phyloP scores from a whole-genome alignment of 2,797 vertebrate species.

The Sciurus carolinensis region DNA sequence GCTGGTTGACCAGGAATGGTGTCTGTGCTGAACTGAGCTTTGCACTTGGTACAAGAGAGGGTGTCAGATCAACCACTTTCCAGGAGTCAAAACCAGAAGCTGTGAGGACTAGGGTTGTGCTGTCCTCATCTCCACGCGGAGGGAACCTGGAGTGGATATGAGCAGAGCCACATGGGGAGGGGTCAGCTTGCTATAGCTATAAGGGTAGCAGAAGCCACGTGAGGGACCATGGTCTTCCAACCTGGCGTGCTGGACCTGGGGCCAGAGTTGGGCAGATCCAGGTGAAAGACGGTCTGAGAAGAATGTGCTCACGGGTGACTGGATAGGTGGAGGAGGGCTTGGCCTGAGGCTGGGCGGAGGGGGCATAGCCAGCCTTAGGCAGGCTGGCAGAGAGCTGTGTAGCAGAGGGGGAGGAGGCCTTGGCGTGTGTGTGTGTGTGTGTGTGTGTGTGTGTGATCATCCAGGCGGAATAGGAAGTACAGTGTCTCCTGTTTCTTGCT shows the following conservation, averaged over 20 bases:
- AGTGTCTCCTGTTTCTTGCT: not conserved
- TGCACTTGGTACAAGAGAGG: not conserved
- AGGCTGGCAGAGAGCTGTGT: accelerated
- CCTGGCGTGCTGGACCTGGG: not conserved
- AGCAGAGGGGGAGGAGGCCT: accelerated
- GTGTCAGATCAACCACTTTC: not conserved
- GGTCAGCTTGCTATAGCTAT: too few relatives aligned
- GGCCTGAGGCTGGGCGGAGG: not conserved
- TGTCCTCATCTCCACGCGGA: accelerated
- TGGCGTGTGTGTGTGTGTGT: too few relatives aligned
- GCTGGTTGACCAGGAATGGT: not conserved
- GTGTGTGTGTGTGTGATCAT: too few relatives aligned
- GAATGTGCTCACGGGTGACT: not conserved
- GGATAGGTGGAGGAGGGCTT: not conserved
- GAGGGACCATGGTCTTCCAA: too few relatives aligned
- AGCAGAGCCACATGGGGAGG: not conserved
- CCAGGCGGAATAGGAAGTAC: accelerated
- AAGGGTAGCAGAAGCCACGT: not conserved
- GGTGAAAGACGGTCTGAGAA: not conserved
- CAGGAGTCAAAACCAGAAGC: too few relatives aligned
- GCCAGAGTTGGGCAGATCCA: not conserved
- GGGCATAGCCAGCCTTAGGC: too few relatives aligned
- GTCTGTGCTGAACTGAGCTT: accelerated
- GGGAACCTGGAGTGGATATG: not conserved
- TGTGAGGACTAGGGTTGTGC: not conserved